Base-by-base conservation (phyloP, 2,888 invertebrate genomes). In the Scaptomyza cyrtandrae region DNA sequence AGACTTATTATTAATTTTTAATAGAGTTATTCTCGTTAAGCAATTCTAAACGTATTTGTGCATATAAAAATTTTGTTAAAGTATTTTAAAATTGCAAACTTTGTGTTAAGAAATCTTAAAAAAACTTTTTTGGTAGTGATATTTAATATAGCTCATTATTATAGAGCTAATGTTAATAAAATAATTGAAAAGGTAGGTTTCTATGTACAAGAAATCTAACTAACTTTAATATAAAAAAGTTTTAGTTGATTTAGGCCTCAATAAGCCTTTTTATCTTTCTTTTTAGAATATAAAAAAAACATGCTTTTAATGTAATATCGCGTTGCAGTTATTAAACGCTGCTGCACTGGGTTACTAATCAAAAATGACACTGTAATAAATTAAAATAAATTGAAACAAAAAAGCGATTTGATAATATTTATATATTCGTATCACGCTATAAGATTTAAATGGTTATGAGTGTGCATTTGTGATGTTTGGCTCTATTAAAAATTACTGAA, bases 401-500 rank as follows among this genome's bases (percentile, higher is more conserved):
- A 24, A 9, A n/a, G 19, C 16, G 16, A n/a, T 41, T 4, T 16
- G 16, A 41, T 16, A 41, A 13, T 44, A 11, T 5, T 19, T n/a
- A 11, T 19, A 44, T 44, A 11, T 9, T 13, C 33, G 13, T 13
- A 27, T 55, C 19, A 52, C 53, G 27, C 57, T 56, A 49, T 49
- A 37, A 16, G 14, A 61, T 41, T 48, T 61, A 53, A 65, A 24
- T 48, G 52, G 65, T 52, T 55, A 41, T 43, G 39, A 39, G 29
- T 31, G 29, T 31, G 27, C 6, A 13, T 19, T 10, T 35, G 10
- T 45, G 13, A 11, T 16, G 27, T 43, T 31, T 31, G 41, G 71
- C 52, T 55, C 55, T 37, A 65, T 71, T 65, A 43, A 65, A 52
- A 52, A 19, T 11, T 16, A 29, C n/a, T 41, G 44, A 69, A 69